Evolutionary conservation across 37 sponge, comb jelly and placozoan species (phyloP).

Genomic region (Spongia lamella): DNA sequence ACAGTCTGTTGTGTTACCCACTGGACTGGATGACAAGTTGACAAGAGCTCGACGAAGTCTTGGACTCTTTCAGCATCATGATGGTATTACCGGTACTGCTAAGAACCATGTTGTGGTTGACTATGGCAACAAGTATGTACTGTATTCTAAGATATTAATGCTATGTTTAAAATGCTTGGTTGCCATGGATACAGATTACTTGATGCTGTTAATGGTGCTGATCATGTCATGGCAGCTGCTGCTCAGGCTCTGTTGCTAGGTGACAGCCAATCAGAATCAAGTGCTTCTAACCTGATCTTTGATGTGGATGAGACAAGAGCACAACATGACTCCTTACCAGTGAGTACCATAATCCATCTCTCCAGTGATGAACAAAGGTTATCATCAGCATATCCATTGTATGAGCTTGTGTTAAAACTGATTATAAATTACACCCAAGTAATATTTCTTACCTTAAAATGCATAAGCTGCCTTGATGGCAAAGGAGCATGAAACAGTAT

Average conservation of each 20-base stretch:
- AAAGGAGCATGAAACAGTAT: no score
- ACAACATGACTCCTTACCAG: constrained; percentile 15
- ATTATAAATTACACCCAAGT: no score
- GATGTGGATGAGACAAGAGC: constrained; percentile 7
- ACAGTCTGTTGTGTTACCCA: neutral
- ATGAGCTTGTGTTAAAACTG: no score
- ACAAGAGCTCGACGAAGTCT: constrained; percentile 68
- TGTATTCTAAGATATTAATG: neutral
- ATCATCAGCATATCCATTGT: no score
- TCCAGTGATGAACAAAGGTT: neutral
- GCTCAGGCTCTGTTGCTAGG: constrained; percentile 35
- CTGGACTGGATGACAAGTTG: constrained; percentile 7
- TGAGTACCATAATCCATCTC: neutral
- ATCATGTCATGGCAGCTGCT: constrained; percentile 15
- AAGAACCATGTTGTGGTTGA: constrained; percentile 79
- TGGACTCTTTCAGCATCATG: constrained; percentile 93
- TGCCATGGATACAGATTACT: constrained; percentile 19
- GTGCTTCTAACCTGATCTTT: no score
- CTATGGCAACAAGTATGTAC: constrained; percentile 72
- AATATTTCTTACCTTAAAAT: no score
- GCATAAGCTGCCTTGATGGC: no score
- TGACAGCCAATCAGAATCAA: no score
- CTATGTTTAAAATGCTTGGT: no score
- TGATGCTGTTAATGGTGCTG: constrained; percentile 8
- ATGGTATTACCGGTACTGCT: constrained; percentile 91